Base-by-base conservation (phyloP, 2,888 invertebrate species). In the Timema podura region DNA sequence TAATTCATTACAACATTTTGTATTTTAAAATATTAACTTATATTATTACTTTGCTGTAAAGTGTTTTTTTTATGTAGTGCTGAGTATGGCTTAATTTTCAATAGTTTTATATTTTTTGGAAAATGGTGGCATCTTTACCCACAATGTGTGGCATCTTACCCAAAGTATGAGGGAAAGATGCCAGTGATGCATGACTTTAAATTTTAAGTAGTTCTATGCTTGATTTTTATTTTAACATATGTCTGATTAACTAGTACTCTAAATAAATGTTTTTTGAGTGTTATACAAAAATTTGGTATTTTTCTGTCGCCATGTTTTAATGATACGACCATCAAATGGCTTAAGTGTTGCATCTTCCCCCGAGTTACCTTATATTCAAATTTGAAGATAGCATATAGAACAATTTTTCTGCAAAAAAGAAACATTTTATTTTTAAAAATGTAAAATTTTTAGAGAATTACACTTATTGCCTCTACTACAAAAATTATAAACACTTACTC, bases 281-380 rank as follows among this genome's bases (percentile, higher is more conserved):
- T 15, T 44, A 44, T 16, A 59, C 11, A 8, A 9, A 15, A 5
- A 9, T 5, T 6, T 15, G 16, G 44, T 15, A 59, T 15, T 59
- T 59, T 59, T 59, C 7, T 59, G 15, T 11, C 6, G 7, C 7
- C 44, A 44, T 59, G 7, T 59, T 16, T 44, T 44, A 16, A 59
- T 16, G 15, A 44, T 59, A 59, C 5, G 5, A 9, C 5, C 11
- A 11, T 59, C 16, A 59, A 59, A 59, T 9, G 6, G 30, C 6
- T 59, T 59, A 59, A 6, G 15, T 16, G 59, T 59, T 5, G 59
- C 59, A 59, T 59, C 59, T 59, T 59, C 59, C 59, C 59, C 59
- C 59, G 59, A 59, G 16, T 59, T 59, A 59, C 59, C 59, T n/a
- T n/a, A n/a, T n/a, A n/a, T n/a, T n/a, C n/a, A n/a, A n/a, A n/a